phyloP scores from a whole-genome alignment of 2,113 vertebrate genomes.

The Isichthys henryi region DNA sequence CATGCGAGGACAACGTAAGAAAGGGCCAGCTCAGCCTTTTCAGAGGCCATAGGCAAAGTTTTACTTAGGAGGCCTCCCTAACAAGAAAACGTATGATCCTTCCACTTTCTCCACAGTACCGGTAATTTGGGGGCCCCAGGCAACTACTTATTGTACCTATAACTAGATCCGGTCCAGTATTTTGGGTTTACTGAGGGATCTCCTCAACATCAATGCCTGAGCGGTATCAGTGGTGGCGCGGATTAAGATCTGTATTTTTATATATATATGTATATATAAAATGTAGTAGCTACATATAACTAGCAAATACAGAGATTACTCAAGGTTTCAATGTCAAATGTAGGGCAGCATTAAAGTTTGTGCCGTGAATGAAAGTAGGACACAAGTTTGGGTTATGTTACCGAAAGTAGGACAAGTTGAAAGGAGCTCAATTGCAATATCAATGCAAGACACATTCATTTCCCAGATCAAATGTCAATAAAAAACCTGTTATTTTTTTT shows the following conservation, averaged over 20 bases:
- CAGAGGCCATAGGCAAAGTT: neutral
- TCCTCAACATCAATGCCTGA: neutral
- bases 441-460: neutral
- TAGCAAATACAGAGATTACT: neutral
- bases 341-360: neutral
- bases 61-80: neutral
- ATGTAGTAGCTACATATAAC: neutral
- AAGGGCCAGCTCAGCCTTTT: neutral
- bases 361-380: conserved; percentile 7
- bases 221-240: neutral
- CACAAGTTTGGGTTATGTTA: neutral
- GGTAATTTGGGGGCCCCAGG: neutral
- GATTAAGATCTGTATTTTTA: neutral
- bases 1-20: neutral
- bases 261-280: neutral
- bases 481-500: neutral
- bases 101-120: neutral
- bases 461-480: neutral
- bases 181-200: neutral
- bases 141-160: neutral
- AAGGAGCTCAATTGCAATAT: neutral
- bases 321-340: neutral
- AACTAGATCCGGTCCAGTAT: neutral
- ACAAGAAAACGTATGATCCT: neutral
- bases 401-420: conserved; percentile 3